Base-by-base conservation (phyloP, 2,113 vertebrate species). In the Ibidorhyncha struthersii region DNA sequence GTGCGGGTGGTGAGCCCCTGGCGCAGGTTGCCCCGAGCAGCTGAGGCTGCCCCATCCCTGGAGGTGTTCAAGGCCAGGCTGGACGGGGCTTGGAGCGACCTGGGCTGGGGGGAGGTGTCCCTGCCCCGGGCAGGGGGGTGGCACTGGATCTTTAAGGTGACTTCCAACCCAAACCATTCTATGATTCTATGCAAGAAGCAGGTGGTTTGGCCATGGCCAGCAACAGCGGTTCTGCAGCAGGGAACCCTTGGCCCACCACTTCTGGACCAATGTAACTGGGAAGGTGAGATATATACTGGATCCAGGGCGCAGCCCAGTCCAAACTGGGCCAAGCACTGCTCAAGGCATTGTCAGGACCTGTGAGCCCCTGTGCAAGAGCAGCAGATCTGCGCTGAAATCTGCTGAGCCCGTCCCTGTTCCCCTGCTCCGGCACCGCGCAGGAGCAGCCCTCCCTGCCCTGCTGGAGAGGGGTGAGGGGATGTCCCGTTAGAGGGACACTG, bases 391-490 rank as follows among this genome's bases (percentile, higher is more conserved):
- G 1, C 43, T 67, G 32, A 34, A 81, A 67, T 17, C 56, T 65
- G 43, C 45, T n/a, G 34, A 72, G 43, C 32, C 14, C 43, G 1
- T 15, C 41, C 78, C 65, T 41, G 26, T 8, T 65, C 40, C 30
- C 30, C 30, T 49, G 62, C 66, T 58, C 76, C 22, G 40, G 29
- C 13, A 2, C 15, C 0, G 0, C 47, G 43, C n/a, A 82, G 73
- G 25, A 82, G 1, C 43, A 86, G n/a, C 63, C 21, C 14, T 49
- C 66, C 38, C 17, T 29, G 22, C 36, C 41, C 56, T 43, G 34
- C n/a, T 2, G 1, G 5, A 0, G 0, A 38, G 6, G 20, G 10
- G 3, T 0, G 20, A 7, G 4, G 38, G 45, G 19, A 40, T 74
- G 21, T 21, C 36, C 69, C 7, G 0, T 19, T 63, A 22, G 20